phyloP scores from a whole-genome alignment of 1,140 invertebrate genomes.

The Pogonus chalceus region DNA sequence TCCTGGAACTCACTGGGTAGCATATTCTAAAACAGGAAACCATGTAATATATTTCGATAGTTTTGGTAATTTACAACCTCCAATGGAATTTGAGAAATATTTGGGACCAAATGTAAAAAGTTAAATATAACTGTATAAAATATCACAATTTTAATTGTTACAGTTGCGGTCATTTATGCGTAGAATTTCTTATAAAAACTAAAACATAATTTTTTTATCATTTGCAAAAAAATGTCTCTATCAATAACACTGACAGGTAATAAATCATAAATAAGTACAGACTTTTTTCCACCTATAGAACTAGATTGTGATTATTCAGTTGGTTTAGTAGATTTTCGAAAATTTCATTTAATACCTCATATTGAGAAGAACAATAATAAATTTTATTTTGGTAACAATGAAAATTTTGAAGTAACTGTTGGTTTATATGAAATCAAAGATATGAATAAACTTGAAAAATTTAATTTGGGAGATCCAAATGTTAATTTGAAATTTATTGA shows the following conservation, averaged over 20 bases:
- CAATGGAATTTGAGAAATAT: constrained; percentile 25
- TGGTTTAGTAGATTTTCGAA: constrained; percentile 16
- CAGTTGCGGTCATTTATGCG: constrained; percentile 16
- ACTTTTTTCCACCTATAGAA: constrained; percentile 18
- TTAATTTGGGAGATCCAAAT: no score
- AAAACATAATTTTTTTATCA: constrained; percentile 9
- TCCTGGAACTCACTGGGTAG: constrained; percentile 26
- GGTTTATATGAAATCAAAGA: constrained; percentile 19
- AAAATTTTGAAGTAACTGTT: constrained; percentile 16
- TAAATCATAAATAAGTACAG: constrained; percentile 11
- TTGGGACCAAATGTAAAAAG: constrained; percentile 11
- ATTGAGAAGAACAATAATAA: constrained; percentile 17
- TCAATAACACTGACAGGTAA: constrained; percentile 11
- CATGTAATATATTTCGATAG: constrained; percentile 21
- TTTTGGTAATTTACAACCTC: constrained; percentile 28
- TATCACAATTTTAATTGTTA: constrained; percentile 9
- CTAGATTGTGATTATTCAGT: no score
- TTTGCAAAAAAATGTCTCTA: constrained; percentile 9
- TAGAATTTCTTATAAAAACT: constrained; percentile 18
- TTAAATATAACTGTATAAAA: constrained; percentile 8
- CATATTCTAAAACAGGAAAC: constrained; percentile 20
- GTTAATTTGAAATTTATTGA: not conserved
- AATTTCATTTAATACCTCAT: constrained; percentile 18
- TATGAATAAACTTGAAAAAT: constrained; percentile 17
- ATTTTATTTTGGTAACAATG: constrained; percentile 12